These are phyloP conservation scores for Notospermus geniculatus DNA, from an alignment of 1,140 invertebrate genomes.

Conservation along the genomic window DNA sequence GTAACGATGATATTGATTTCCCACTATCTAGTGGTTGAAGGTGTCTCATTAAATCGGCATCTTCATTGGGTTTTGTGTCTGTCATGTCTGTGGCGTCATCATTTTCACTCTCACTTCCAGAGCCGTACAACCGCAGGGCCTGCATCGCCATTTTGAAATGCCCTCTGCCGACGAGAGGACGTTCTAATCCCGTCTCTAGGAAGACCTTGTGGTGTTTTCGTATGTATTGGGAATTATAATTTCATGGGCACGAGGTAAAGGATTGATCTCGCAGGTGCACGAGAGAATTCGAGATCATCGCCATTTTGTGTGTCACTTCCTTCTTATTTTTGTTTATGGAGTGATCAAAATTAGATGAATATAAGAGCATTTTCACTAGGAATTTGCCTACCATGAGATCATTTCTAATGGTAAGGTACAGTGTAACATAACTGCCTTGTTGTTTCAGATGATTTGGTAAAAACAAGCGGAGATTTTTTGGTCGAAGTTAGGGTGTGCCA, in stretches of 20 bases:
- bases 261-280: not conserved
- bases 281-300: constrained; percentile 10
- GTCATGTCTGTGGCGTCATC: constrained; percentile 46
- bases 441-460: no score
- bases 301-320: constrained; percentile 13
- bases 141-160: no score
- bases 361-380: not conserved
- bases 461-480: no score
- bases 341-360: not conserved
- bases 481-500: no score
- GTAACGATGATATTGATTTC: constrained; percentile 37
- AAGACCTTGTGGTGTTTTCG: no score
- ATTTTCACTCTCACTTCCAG: constrained; percentile 61
- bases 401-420: no score
- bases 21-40: constrained; percentile 58
- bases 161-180: no score
- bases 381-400: not conserved
- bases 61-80: not conserved
- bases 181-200: no score
- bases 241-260: no score
- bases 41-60: constrained; percentile 58
- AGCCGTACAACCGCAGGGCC: constrained; percentile 61
- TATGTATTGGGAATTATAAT: no score
- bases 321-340: constrained; percentile 5
- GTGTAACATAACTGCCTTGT: no score